These are phyloP conservation scores for Gortyna flavago DNA, from an alignment of 2,888 invertebrate genomes.

Conservation along the genomic window DNA sequence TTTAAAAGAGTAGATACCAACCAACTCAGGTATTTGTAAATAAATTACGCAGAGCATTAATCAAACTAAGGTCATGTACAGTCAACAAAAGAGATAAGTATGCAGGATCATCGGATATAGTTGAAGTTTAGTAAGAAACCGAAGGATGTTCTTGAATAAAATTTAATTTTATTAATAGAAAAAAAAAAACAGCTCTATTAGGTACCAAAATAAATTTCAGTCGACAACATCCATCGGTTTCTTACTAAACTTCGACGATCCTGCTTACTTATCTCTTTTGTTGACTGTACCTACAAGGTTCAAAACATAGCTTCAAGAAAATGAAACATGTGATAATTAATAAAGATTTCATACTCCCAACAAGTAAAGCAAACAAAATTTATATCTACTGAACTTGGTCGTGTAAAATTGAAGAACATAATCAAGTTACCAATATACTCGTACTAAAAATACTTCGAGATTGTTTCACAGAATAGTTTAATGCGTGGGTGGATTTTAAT, in stretches of 20 bases:
- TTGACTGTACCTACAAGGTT: background rate
- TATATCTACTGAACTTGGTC: conserved; percentile 2
- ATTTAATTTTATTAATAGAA: too few species aligned
- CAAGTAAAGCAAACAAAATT: background rate
- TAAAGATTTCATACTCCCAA: conserved; percentile 14
- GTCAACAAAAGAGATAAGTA: too few species aligned
- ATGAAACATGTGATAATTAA: conserved; percentile 27
- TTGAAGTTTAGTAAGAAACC: too few species aligned
- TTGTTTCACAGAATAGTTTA: background rate
- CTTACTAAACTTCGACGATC: too few species aligned
- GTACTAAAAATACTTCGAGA: conserved; percentile 27
- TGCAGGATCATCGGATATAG: too few species aligned
- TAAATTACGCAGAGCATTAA: conserved; percentile 29
- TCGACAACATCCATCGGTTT: too few species aligned
- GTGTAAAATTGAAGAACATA: conserved; percentile 16
- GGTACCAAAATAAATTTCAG: too few species aligned
- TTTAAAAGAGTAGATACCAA: background rate
- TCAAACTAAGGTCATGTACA: conserved; percentile 11
- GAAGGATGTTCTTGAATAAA: too few species aligned
- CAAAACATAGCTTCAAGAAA: conserved; percentile 12
- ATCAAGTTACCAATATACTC: conserved; percentile 25
- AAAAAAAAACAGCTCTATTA: too few species aligned
- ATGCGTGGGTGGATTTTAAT: conserved; percentile 24
- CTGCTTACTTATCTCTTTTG: too few species aligned
- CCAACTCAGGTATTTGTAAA: conserved; percentile 14